Base-by-base conservation (phyloP, 2,113 vertebrate genomes). In the Aix galericulata region DNA sequence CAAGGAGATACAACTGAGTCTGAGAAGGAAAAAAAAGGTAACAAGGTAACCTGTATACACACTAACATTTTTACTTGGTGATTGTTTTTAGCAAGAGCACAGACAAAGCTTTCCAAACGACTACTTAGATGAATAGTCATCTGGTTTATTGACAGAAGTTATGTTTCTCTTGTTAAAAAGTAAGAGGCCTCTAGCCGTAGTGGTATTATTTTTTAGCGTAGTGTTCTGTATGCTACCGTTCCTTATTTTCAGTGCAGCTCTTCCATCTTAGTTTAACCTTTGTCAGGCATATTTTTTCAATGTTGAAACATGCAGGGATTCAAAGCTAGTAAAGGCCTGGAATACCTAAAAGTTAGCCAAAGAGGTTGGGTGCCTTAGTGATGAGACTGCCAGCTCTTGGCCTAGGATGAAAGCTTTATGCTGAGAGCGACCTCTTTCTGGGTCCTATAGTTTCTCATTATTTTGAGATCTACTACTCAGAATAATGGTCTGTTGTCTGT, bases 61-160 rank as follows among this genome's bases (percentile, higher is more conserved):
- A 25, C 71, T 95, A 82, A 94, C 31, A 15, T 17, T 64, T 91
- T 25, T 91, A 34, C 62, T 91, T 95, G 89, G 58, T 94, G 52
- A 92, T 89, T 92, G 13, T 84, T 96, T 97, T 68, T 94, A 95
- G 76, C 64, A 81, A 93, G 74, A 82, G 73, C 38, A 42, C 73
- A 92, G 68, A 48, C 72, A 91, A 73, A 95, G 38, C 62, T 94
- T 95, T 92, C 66, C 69, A 84, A 64, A 91, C 86, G 77, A 78
- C 84, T 92, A 9, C 74, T 94, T 75, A 74, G 36, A 38, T 89
- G 88, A 72, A 59, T 55, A 78, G 38, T 84, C 83, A 91, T 93
- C 91, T 69, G 46, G 29, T 64, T 75, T 74, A 42, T 82, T 94
- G 69, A 31, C 64, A 56, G 69, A 88, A 84, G 46, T 42, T 75